These are phyloP conservation scores for Pleuronectes platessa DNA, from an alignment of 2,113 vertebrate genomes.

Conservation along the genomic window DNA sequence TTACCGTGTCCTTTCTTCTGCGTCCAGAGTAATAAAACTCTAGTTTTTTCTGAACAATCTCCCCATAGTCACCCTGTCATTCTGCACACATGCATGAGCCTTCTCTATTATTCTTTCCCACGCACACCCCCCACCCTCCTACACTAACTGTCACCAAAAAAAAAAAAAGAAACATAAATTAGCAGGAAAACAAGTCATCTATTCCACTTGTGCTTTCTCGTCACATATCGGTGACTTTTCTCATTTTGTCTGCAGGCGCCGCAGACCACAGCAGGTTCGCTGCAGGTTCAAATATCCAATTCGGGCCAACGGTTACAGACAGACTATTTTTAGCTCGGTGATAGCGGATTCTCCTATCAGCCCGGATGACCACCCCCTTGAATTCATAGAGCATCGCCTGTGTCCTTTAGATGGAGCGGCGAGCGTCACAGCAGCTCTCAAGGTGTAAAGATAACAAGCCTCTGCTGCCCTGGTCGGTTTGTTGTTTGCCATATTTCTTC, in stretches of 20 bases:
- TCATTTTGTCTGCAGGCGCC: slow-evolving; percentile 35
- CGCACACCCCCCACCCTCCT: background rate
- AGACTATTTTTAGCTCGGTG: slow-evolving; percentile 74
- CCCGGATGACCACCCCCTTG: slow-evolving; percentile 61
- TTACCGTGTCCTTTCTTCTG: background rate
- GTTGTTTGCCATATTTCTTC: background rate
- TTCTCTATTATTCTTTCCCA: slow-evolving; percentile 25
- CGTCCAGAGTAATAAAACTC: background rate
- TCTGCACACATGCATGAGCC: slow-evolving; percentile 18
- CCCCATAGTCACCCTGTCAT: slow-evolving; percentile 23
- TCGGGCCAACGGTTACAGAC: slow-evolving; percentile 51
- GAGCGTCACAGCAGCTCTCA: slow-evolving; percentile 43
- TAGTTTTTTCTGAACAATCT: slow-evolving; percentile 3
- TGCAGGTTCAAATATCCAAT: slow-evolving; percentile 65
- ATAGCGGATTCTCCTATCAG: slow-evolving; percentile 70
- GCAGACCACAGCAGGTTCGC: slow-evolving; percentile 23
- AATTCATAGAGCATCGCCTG: slow-evolving; percentile 68
- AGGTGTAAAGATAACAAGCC: slow-evolving; percentile 40
- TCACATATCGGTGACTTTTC: slow-evolving; percentile 56
- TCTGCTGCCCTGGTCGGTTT: background rate
- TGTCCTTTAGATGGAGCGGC: slow-evolving; percentile 50
- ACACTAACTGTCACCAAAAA: background rate
- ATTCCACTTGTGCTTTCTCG: slow-evolving; percentile 22
- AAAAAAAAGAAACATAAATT: background rate
- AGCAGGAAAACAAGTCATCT: slow-evolving; percentile 15